Base-by-base conservation (phyloP, 2,797 vertebrate genomes). In the Acanthopagrus latus region DNA sequence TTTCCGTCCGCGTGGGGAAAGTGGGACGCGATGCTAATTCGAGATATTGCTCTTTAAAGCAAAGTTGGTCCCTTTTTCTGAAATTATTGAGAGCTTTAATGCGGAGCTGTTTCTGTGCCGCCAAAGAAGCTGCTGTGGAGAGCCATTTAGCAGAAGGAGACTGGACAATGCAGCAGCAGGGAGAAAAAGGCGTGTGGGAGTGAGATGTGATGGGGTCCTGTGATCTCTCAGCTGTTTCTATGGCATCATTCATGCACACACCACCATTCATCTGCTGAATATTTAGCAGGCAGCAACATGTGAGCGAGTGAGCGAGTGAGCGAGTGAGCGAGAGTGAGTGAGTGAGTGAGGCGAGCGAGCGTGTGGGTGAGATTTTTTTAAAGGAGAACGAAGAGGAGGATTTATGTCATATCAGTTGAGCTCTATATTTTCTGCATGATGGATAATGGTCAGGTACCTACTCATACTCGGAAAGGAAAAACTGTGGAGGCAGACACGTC, bases 401-500 rank as follows among this genome's bases (percentile, higher is more conserved):
- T 89, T 91, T 80, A 84, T 91, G 81, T 86, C 88, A 76, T 85
- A 74, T 78, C 74, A 81, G 84, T 64, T 72, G 77, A 82, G 66
- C 54, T 89, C 70, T 91, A 85, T 89, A 86, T 90, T 91, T 84
- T 91, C 80, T 87, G 75, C 77, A 66, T 85, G 86, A 83, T 69
- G 57, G 82, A 67, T 78, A 90, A 80, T 33, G 79, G 83, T 90
- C 86, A 89, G 90, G 85, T 89, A 86, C 88, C 88, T 87, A 92
- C 92, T 92, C 88, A 86, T 33, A 68, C 82, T 87, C 70, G 63
- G 81, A 90, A 86, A 90, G 65, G 63, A 89, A 85, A 83, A 88
- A 87, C 47, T 89, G 92, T 83, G 92, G 91, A 92, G 91, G 92
- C 86, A 86, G 92, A 84, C 62, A 27, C 12, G 64, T 90, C 83